Evolutionary conservation across 2,113 vertebrate species (phyloP), one percentile per base, ranked within the genome.

Genomic region (Panthera leo): DNA sequence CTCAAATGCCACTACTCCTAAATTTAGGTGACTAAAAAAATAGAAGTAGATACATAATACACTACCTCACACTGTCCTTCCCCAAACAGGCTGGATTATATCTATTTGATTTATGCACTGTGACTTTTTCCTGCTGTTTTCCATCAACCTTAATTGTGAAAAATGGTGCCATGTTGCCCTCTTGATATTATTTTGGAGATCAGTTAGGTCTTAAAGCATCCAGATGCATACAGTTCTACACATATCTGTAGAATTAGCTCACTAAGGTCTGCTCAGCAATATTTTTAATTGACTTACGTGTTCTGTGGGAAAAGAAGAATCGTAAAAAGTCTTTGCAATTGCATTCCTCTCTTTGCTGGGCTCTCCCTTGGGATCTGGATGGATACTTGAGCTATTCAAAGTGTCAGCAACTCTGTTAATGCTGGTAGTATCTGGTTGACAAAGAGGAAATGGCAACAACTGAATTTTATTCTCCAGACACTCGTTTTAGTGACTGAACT

Each of bases 281-380:
- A 99, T 99, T 99, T 99, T 99, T 99, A 99, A 99, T 99, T 98
- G 98, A 99, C 99, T 99, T 99, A 99, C 99, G 95, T 99, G 98
- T 98, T 99, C 99, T 98, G 98, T 98, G 98, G 99, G 98, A 98
- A 99, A 98, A 98, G 98, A 97, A 94, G 95, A 98, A 99, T 99
- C 99, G 98, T 98, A 98, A 99, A 99, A 98, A 83, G 98, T 98
- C 98, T 99, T 98, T 98, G 98, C 99, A 97, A 23, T 95, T 97
- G 98, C 98, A 98, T 99, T 99, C 99, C 99, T 98, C 97, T 99
- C 98, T 96, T 98, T 98, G 96, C 97, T 98, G 96, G 95, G 97
- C 82, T 98, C 98, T 98, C 98, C 99, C 98, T 97, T 98, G 89
- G 97, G 98, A 96, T 98, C 97, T 97, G 0, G 90, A 94, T 98